A percentile compares a stretch with the other conserved stretches of the same genome.
phyloP scores from a whole-genome alignment of 2,888 invertebrate species.

The Dilophus febrilis region DNA sequence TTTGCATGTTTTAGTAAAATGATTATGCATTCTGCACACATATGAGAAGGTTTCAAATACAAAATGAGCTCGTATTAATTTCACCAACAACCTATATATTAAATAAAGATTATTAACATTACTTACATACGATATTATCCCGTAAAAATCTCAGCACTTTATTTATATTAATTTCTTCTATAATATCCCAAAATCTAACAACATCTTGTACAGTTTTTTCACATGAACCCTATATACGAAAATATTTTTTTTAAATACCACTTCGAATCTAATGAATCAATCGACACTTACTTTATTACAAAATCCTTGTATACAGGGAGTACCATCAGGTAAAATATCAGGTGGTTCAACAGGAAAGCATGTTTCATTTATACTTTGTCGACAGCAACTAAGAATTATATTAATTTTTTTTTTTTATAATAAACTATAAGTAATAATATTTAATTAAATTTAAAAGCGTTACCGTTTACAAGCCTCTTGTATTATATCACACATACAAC shows the following conservation, averaged over 20 bases:
- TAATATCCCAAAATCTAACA: constrained; percentile 92
- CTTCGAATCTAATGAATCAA: neutral
- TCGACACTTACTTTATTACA: constrained; percentile 61
- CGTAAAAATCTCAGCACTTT: constrained; percentile 75
- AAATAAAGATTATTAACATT: constrained; percentile 1
- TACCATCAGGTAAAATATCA: constrained; percentile 81
- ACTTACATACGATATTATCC: constrained; percentile 80
- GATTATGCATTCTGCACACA: too few relatives aligned
- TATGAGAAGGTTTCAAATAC: too few relatives aligned
- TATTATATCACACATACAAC: constrained; percentile 93
- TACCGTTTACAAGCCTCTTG: constrained; percentile 75
- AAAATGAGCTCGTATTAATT: neutral
- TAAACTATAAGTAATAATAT: neutral
- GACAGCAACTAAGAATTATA: constrained; percentile 53
- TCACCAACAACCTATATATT: neutral
- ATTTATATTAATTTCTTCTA: constrained; percentile 90
- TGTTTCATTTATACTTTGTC: constrained; percentile 78
- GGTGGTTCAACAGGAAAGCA: constrained; percentile 79
- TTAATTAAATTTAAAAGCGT: constrained; percentile 1
- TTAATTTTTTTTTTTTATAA: too few relatives aligned
- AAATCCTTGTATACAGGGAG: constrained; percentile 91
- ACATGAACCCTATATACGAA: constrained; percentile 61
- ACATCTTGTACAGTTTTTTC: constrained; percentile 91
- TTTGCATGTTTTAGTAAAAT: too few relatives aligned
- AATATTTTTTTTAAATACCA: neutral